Evolutionary conservation across 1,140 invertebrate species (phyloP), one percentile per base, ranked within the genome.

Genomic region (Patella vulgata): DNA sequence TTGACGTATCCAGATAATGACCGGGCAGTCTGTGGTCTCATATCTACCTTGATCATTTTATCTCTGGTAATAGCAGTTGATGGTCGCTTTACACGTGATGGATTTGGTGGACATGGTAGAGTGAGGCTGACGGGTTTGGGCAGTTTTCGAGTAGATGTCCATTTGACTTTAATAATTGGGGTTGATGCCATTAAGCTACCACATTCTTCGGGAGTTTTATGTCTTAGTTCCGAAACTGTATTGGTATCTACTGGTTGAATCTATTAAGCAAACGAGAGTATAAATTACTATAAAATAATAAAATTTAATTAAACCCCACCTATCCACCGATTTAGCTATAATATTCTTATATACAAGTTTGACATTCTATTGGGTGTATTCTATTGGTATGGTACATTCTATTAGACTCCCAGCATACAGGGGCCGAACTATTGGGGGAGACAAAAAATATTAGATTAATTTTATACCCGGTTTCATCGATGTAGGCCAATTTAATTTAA

Each of bases 181-280:
- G 73, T 79, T 19, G 59, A 60, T 1, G 77, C 47, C 17, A 76
- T 21, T 1, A 79, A 56, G 27, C 51, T 53, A 23, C 33, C 50
- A 64, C 73, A 77, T 36, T 69, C 70, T 1, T 30, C 51, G 0
- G 63, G 65, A 17, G 55, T 33, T 30, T 66, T 39, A n/a, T 58
- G 27, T 28, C 67, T 75, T 11, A 79, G 27, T 9, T 75, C 74
- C 0, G 64, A 53, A 3, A 79, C 63, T 2, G 62, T 30, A 14
- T 44, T 47, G 0, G 59, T 56, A 31, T 79, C 77, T 42, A 79
- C 62, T 9, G 59, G 60, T 47, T 79, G 75, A 33, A 79, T 66
- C 77, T 79, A 50, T n/a, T n/a, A n/a, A n/a, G n/a, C n/a, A n/a
- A n/a, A n/a, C n/a, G n/a, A n/a, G n/a, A n/a, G n/a, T n/a, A n/a